phyloP scores from a whole-genome alignment of 1,140 invertebrate species.

The Metopolophium dirhodum region DNA sequence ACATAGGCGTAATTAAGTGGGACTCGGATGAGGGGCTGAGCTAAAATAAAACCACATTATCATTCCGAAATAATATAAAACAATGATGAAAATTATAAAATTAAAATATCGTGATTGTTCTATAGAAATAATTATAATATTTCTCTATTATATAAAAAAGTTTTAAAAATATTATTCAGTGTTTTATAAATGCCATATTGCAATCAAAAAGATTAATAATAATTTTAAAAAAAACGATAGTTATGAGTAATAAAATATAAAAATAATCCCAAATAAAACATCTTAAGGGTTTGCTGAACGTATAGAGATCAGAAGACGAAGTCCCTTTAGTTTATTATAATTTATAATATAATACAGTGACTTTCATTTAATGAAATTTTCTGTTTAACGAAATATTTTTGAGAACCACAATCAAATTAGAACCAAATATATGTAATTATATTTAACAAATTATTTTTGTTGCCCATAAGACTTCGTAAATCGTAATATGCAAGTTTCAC shows the following conservation, averaged over 20 bases:
- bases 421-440: not conserved
- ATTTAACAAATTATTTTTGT: not conserved
- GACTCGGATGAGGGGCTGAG: not conserved
- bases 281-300: not conserved
- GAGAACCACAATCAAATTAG: not conserved
- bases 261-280: not conserved
- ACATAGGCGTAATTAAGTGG: not conserved
- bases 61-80: not conserved
- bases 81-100: not conserved
- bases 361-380: not conserved
- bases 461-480: not conserved
- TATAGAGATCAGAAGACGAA: no score
- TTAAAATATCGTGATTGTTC: not conserved
- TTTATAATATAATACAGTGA: not conserved
- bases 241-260: not conserved
- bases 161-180: not conserved
- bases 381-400: not conserved
- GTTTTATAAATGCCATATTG: not conserved
- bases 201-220: not conserved
- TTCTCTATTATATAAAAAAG: not conserved
- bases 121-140: not conserved
- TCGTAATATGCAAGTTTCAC: not conserved
- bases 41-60: not conserved
- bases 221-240: not conserved
- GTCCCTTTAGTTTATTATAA: no score